A percentile compares a stretch with the other conserved stretches of the same genome.
These are phyloP conservation scores for Cephus runcator DNA, from an alignment of 2,888 invertebrate genomes.

Conservation along the genomic window DNA sequence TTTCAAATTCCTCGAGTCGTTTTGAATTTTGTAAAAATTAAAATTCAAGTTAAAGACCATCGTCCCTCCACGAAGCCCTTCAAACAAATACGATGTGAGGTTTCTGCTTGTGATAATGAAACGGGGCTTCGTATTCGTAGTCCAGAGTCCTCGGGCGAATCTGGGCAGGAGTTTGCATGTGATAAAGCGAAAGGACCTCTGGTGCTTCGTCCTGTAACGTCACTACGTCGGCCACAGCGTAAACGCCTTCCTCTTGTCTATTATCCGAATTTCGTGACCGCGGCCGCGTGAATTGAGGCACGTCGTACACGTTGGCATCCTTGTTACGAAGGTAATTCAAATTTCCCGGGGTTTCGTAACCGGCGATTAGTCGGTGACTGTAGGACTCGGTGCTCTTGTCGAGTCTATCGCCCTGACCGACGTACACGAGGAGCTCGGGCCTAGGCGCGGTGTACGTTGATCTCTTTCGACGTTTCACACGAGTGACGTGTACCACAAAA, in stretches of 20 bases:
- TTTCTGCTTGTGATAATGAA: conserved; percentile 43
- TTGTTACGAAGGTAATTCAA: conserved; percentile 28
- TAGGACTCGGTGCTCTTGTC: conserved; percentile 58
- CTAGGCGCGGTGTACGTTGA: conserved; percentile 54
- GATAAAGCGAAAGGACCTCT: conserved; percentile 56
- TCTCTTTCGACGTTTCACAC: conserved; percentile 54
- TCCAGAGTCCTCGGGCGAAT: conserved; percentile 28
- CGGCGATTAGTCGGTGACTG: conserved; percentile 51
- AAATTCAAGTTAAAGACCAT: neutral
- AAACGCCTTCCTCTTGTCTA: conserved; percentile 48
- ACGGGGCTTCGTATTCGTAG: conserved; percentile 46
- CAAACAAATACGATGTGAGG: conserved; percentile 63
- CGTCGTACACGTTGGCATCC: conserved; percentile 57
- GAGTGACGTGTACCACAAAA: conserved; percentile 57
- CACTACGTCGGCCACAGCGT: conserved; percentile 61
- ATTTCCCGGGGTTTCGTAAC: conserved; percentile 43
- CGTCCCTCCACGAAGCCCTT: conserved; percentile 12
- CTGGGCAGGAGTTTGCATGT: conserved; percentile 43
- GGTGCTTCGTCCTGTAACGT: conserved; percentile 45
- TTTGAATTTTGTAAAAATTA: neutral
- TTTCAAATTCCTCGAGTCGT: neutral
- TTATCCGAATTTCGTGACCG: conserved; percentile 24
- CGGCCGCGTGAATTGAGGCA: conserved; percentile 46
- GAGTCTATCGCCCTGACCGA: conserved; percentile 50
- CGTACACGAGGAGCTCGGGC: conserved; percentile 61